Evolutionary conservation across 1,140 invertebrate genomes (phyloP).

Genomic region (Yoshiicerus persimilis): DNA sequence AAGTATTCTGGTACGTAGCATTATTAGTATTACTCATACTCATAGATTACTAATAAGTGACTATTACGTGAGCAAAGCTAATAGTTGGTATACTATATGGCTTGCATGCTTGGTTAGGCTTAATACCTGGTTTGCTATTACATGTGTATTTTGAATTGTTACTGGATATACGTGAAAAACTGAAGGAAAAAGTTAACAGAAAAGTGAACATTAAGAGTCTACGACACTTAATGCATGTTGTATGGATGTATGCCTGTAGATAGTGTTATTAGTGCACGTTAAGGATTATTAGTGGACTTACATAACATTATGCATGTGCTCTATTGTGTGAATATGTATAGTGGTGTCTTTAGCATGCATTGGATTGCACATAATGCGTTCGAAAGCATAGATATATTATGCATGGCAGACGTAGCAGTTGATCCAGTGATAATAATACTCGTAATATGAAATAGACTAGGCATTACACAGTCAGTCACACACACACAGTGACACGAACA

Average conservation of each 20-base stretch:
- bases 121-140: too few species aligned
- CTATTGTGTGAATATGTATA: background rate
- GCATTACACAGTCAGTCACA: background rate
- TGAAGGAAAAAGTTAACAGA: too few species aligned
- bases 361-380: background rate
- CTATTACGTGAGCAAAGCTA: too few species aligned
- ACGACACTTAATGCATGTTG: background rate
- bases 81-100: too few species aligned
- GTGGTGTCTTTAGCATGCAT: background rate
- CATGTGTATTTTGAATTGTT: too few species aligned
- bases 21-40: too few species aligned
- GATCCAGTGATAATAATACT: background rate
- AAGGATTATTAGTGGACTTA: background rate
- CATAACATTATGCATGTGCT: background rate
- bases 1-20: too few species aligned
- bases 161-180: too few species aligned
- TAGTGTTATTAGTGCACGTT: background rate
- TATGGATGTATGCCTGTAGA: background rate
- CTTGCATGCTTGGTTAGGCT: too few species aligned
- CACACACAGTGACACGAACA: background rate
- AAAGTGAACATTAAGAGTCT: too few species aligned
- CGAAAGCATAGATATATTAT: background rate
- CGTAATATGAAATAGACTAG: background rate
- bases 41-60: too few species aligned
- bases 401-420: background rate